phyloP scores from a whole-genome alignment of 2,113 vertebrate genomes.

The Pseudorhombus dupliciocellatus region DNA sequence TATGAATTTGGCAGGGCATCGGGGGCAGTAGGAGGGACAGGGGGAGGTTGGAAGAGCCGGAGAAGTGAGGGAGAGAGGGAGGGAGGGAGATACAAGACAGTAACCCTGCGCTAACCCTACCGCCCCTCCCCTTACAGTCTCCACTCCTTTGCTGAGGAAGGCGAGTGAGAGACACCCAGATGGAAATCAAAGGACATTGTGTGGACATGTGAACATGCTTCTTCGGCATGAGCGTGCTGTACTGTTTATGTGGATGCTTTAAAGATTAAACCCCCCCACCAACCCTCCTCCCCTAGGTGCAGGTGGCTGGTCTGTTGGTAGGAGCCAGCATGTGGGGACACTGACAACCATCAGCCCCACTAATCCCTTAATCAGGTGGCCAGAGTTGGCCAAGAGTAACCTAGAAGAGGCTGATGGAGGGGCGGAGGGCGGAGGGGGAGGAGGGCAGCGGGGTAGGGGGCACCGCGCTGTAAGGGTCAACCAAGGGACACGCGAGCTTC shows the following conservation, averaged over 20 bases:
- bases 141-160: slow-evolving; percentile 49
- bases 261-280: slow-evolving; percentile 13
- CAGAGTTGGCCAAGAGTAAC: slow-evolving; percentile 70
- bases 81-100: slow-evolving; percentile 40
- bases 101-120: slow-evolving; percentile 56
- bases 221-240: slow-evolving; percentile 6
- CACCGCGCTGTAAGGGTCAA: slow-evolving; percentile 75
- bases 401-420: slow-evolving; percentile 65
- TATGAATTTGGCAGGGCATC: slow-evolving; percentile 72
- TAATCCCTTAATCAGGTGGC: slow-evolving; percentile 84
- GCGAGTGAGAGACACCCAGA: slow-evolving; percentile 38
- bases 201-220: slow-evolving; percentile 16
- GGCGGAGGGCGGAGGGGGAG: slow-evolving; percentile 34
- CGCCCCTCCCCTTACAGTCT: slow-evolving; percentile 41
- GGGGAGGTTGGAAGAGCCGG: slow-evolving; percentile 39
- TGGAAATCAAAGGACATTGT: slow-evolving; percentile 48
- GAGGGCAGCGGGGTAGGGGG: slow-evolving; percentile 41
- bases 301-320: slow-evolving; percentile 72
- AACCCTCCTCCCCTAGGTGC: slow-evolving; percentile 45
- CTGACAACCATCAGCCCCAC: slow-evolving; percentile 75
- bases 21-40: slow-evolving; percentile 44
- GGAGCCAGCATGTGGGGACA: slow-evolving; percentile 64
- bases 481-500: slow-evolving; percentile 76
- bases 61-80: slow-evolving; percentile 9
- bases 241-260: slow-evolving; percentile 40